Evolutionary conservation across 2,888 invertebrate genomes (phyloP), one percentile per base, ranked within the genome.

Genomic region (Lysandra coridon): DNA sequence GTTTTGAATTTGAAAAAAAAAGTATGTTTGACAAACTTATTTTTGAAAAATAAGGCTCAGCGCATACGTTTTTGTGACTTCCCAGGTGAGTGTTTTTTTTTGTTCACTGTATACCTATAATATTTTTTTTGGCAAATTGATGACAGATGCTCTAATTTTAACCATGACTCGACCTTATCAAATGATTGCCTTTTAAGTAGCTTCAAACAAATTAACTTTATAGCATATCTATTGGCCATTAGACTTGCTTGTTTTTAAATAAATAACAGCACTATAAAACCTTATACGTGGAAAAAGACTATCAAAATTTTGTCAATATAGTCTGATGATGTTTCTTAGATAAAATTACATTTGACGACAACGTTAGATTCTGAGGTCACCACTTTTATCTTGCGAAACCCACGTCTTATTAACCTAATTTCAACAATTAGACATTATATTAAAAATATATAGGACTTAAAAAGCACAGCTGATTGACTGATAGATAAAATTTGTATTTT

Each of bases 141-240:
- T 69, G 69, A 69, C 33, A 69, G 14, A 1, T 6, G 69, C 14
- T 33, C 33, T 69, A 69, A 33, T 33, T 69, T 69, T 69, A 69
- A 37, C 69, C 33, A 33, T 69, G 69, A 69, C 37, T 69, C 14
- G 69, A 33, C 14, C 33, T 17, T 69, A 69, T 69, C 69, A 37
- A 14, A 37, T 14, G 12, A 69, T 37, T 69, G 14, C 69, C 69
- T 33, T 69, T 69, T 69, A 69, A 33, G 69, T 69, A 69, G 30
- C 69, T 17, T 69, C 12, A 69, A 64, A 64, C 64, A 64, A 69
- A 69, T 69, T 69, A 69, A 69, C 14, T 69, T 30, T 4, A 69
- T 33, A 69, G 69, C 69, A 4, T 69, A 69, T 69, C 69, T 69
- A 33, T 69, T 69, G 14, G 69, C 69, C 69, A 69, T 69, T 69